phyloP scores from a whole-genome alignment of 2,888 invertebrate species.

The Ephialtes manifestator region DNA sequence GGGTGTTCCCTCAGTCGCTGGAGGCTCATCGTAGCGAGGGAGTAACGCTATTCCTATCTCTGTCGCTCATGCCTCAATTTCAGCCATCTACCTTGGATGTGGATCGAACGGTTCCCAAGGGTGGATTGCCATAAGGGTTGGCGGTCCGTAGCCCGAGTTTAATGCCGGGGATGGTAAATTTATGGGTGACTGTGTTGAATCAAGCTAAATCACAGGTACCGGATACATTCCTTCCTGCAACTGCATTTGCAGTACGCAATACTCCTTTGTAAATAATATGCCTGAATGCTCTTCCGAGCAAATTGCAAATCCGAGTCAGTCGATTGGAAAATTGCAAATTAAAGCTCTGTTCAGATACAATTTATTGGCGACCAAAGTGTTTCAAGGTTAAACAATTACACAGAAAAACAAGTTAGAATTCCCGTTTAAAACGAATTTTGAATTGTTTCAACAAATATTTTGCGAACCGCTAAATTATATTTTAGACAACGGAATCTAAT shows the following conservation, averaged over 20 bases:
- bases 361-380: background rate
- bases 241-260: background rate
- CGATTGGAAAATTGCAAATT: background rate
- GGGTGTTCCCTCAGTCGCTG: slow-evolving; percentile 46
- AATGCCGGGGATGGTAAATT: slow-evolving; percentile 42
- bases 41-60: slow-evolving; percentile 21
- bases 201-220: slow-evolving; percentile 33
- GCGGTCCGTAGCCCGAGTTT: slow-evolving; percentile 15
- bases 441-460: no score
- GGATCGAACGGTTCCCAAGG: slow-evolving; percentile 35
- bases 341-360: background rate
- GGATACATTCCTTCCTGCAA: background rate
- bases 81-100: background rate
- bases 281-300: background rate
- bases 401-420: no score
- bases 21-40: slow-evolving; percentile 28
- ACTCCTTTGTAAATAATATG: slow-evolving; percentile 8
- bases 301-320: background rate
- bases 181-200: slow-evolving; percentile 43
- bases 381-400: background rate
- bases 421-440: no score
- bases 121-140: slow-evolving; percentile 42
- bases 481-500: no score
- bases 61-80: slow-evolving; percentile 4
- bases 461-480: no score